These are phyloP conservation scores for Aphrophora alni DNA, from an alignment of 2,888 invertebrate species.

Conservation along the genomic window DNA sequence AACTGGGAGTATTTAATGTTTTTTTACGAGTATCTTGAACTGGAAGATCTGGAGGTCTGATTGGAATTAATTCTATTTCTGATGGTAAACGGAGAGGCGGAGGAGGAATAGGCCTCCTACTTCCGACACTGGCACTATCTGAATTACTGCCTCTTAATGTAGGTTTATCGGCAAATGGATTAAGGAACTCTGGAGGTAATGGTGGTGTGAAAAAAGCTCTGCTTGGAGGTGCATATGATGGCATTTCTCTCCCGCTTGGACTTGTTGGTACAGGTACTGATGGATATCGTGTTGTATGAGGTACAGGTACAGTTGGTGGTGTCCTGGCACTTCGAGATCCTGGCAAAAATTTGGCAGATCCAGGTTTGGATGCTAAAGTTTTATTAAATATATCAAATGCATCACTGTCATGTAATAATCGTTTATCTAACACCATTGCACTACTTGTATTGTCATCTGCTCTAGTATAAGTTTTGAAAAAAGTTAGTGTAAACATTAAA, in stretches of 20 bases:
- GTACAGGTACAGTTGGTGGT: slow-evolving; percentile 60
- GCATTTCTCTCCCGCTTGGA: slow-evolving; percentile 56
- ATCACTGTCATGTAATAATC: slow-evolving; percentile 45
- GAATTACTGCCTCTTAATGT: slow-evolving; percentile 77
- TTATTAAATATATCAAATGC: slow-evolving; percentile 50
- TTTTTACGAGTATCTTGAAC: slow-evolving; percentile 69
- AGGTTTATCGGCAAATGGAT: slow-evolving; percentile 89
- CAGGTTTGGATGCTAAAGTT: slow-evolving; percentile 50
- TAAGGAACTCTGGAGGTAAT: slow-evolving; percentile 80
- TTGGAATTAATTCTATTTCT: slow-evolving; percentile 83
- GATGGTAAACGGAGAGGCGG: slow-evolving; percentile 71
- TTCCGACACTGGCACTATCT: slow-evolving; percentile 66
- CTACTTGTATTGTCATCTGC: slow-evolving; percentile 37
- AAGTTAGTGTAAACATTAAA: slow-evolving; percentile 26
- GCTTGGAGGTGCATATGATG: slow-evolving; percentile 82
- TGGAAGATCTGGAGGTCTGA: slow-evolving; percentile 68
- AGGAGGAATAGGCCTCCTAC: slow-evolving; percentile 81
- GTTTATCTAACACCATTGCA: slow-evolving; percentile 44
- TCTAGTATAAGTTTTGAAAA: slow-evolving; percentile 17
- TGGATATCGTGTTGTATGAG: slow-evolving; percentile 65
- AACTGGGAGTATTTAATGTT: slow-evolving; percentile 76
- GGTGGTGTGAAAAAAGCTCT: slow-evolving; percentile 81
- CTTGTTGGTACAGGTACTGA: slow-evolving; percentile 54
- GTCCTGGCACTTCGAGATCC: slow-evolving; percentile 64
- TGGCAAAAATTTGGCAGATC: slow-evolving; percentile 42